Conservation (phyloP, 1,140 invertebrate genomes). For the Hesperophylax magnus region DNA sequence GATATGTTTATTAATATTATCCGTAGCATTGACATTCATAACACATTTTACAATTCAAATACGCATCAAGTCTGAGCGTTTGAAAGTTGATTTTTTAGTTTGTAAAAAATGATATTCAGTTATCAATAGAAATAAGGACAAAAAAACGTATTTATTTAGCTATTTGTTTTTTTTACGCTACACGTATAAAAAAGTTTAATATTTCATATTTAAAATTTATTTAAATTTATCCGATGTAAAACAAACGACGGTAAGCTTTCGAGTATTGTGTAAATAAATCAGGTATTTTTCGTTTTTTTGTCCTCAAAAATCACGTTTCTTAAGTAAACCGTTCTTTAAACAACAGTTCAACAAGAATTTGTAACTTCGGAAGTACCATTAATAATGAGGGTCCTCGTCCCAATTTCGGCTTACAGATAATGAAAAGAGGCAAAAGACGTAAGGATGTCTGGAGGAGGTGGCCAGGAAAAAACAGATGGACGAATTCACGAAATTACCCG, state of each 20-base stretch:
- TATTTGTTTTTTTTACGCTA: too few species aligned
- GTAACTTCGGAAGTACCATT: slow-evolving; percentile 27
- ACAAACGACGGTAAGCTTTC: slow-evolving; percentile 5
- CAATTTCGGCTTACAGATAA: slow-evolving; percentile 28
- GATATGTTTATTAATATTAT: too few species aligned
- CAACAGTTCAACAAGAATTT: slow-evolving; percentile 33
- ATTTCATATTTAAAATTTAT: too few species aligned
- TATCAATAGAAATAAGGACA: too few species aligned
- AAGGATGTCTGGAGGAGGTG: neutral
- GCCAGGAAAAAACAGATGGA: neutral
- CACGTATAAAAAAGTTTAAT: too few species aligned
- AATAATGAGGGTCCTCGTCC: slow-evolving; percentile 16
- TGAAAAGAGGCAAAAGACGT: neutral
- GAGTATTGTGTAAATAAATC: slow-evolving; percentile 31
- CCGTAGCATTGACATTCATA: too few species aligned
- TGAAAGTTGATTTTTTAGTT: too few species aligned
- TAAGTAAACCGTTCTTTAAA: slow-evolving; percentile 34
- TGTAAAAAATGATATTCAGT: too few species aligned
- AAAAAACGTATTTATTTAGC: too few species aligned
- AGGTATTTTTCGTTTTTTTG: slow-evolving; percentile 6
- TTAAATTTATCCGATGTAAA: neutral
- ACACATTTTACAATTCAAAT: too few species aligned
- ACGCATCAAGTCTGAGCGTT: too few species aligned
- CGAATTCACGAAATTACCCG: neutral
- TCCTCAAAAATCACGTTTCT: slow-evolving; percentile 24